Conservation (phyloP, 2,113 vertebrate species). For the western clawed frog (Xenopus tropicalis) region UCB_Xtro_10.0 CM004444.2:156762501-156763000, state of each 20-base stretch:
- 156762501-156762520: neutral
- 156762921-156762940: too few species aligned
- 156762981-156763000: constrained; percentile 55
- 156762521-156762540: neutral
- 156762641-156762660: constrained; percentile 84
- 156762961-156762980: constrained; percentile 13
- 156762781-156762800: too few species aligned
- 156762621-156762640: constrained; percentile 88
- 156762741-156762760: too few species aligned
- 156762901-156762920: too few species aligned
- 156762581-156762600: constrained; percentile 55
- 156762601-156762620: constrained; percentile 76
- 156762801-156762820: too few species aligned
- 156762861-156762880: too few species aligned
- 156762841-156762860: too few species aligned
- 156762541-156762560: constrained; percentile 53
- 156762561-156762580: constrained; percentile 49
- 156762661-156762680: constrained; percentile 84
- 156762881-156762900: too few species aligned
- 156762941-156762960: neutral
- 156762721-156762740: neutral
- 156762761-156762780: too few species aligned
- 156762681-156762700: constrained; percentile 77
- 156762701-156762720: constrained; percentile 76
- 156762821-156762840: too few species aligned